Evolutionary conservation across 2,797 vertebrate species (phyloP).

Genomic region (Kryptolebias ocellatus): DNA sequence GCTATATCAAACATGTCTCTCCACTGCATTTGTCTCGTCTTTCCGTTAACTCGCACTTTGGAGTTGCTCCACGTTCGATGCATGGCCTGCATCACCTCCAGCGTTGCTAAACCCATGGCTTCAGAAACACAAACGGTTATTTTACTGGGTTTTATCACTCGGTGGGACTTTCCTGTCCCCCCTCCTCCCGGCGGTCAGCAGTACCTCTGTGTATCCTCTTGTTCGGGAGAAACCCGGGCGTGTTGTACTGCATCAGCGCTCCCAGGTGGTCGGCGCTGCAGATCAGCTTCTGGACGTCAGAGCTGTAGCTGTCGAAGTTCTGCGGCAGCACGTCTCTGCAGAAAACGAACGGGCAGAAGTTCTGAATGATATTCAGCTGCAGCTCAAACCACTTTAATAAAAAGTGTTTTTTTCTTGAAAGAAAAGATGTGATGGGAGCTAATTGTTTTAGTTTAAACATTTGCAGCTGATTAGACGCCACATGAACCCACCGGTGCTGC

Average conservation of each 20-base stretch:
- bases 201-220: slow-evolving; percentile 95
- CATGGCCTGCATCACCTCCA: slow-evolving; percentile 98
- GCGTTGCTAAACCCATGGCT: slow-evolving; percentile 96
- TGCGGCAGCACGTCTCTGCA: slow-evolving; percentile 93
- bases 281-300: slow-evolving; percentile 91
- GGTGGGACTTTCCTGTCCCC: too few species aligned
- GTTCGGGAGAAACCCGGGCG: slow-evolving; percentile 94
- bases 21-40: slow-evolving; percentile 96
- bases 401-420: too few species aligned
- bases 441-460: too few species aligned
- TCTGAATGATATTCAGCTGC: too few species aligned
- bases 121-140: neutral
- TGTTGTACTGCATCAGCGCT: slow-evolving; percentile 95
- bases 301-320: slow-evolving; percentile 93
- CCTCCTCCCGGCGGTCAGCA: too few species aligned
- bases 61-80: slow-evolving; percentile 95
- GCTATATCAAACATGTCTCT: slow-evolving; percentile 98
- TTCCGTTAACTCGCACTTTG: slow-evolving; percentile 95
- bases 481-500: too few species aligned
- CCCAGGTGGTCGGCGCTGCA: slow-evolving; percentile 94
- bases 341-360: neutral
- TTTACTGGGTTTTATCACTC: too few species aligned
- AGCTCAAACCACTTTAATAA: too few species aligned
- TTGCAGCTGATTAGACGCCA: too few species aligned
- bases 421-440: too few species aligned